A percentile compares a stretch with the other conserved stretches of the same genome.
phyloP scores from a whole-genome alignment of 2,888 invertebrate genomes.

The Trachelus stipa region DNA sequence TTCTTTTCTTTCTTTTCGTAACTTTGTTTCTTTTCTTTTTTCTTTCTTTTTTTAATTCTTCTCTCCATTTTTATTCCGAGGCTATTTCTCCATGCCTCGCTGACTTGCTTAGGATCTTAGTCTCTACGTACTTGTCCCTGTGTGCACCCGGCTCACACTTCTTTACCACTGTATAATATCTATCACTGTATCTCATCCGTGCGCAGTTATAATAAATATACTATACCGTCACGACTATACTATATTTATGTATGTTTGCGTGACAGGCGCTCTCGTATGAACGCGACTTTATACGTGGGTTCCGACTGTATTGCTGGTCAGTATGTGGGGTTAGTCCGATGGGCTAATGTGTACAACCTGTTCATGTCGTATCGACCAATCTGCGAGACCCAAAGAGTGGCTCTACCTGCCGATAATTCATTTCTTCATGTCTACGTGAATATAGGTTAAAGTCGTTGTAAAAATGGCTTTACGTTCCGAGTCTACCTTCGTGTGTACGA shows the following conservation, averaged over 20 bases:
- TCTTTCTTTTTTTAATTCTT: slow-evolving; percentile 12
- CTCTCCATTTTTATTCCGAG: slow-evolving; percentile 30
- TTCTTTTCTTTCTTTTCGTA: not conserved
- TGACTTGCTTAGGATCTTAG: slow-evolving; percentile 24
- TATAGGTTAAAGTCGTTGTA: slow-evolving; percentile 34
- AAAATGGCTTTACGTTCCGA: slow-evolving; percentile 8
- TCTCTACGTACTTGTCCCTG: not conserved
- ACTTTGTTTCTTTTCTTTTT: not conserved
- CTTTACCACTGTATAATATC: not conserved
- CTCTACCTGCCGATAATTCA: slow-evolving; percentile 29
- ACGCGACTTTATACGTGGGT: not conserved
- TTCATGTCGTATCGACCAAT: slow-evolving; percentile 11
- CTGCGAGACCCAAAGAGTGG: slow-evolving; percentile 21
- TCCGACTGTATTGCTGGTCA: not conserved
- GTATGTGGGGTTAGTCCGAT: not conserved
- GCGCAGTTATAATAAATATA: not conserved
- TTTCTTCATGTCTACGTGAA: slow-evolving; percentile 34
- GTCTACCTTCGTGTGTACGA: not conserved
- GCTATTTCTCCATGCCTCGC: slow-evolving; percentile 44
- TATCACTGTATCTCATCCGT: not conserved
- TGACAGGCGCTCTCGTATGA: not conserved
- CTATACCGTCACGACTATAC: not conserved
- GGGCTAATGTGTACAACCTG: slow-evolving; percentile 2
- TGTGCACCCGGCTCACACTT: not conserved
- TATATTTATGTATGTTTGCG: not conserved